These are phyloP conservation scores for Athene noctua DNA, from an alignment of 2,113 vertebrate species.

Conservation along the genomic window DNA sequence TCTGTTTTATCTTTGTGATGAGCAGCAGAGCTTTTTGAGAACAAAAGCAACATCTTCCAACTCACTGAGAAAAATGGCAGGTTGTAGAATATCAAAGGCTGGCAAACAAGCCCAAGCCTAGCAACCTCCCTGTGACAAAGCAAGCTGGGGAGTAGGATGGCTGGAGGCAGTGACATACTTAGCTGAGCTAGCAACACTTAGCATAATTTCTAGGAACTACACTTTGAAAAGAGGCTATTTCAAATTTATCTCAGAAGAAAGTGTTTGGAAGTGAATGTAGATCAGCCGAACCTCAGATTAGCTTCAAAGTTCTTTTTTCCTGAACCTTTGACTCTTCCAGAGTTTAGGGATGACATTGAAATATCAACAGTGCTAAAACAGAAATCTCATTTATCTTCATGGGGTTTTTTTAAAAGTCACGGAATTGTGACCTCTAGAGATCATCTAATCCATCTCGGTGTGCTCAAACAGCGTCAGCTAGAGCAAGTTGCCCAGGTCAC, in stretches of 20 bases:
- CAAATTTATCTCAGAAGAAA: neutral
- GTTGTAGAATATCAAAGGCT: slow-evolving; percentile 7
- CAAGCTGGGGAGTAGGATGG: neutral
- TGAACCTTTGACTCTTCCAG: neutral
- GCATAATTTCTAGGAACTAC: neutral
- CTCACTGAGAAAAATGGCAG: neutral
- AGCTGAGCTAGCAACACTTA: neutral
- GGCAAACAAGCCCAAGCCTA: neutral
- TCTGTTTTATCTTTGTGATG: neutral
- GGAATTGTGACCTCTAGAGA: neutral
- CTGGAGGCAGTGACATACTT: neutral
- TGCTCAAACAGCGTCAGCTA: neutral
- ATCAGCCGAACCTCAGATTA: neutral
- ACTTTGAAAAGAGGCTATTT: neutral
- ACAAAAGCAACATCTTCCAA: neutral
- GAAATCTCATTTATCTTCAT: neutral
- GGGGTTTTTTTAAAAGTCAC: neutral
- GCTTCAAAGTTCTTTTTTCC: neutral
- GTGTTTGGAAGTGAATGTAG: neutral
- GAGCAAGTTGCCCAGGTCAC: neutral
- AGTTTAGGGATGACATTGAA: neutral
- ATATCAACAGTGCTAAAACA: neutral
- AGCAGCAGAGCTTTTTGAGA: slow-evolving; percentile 1
- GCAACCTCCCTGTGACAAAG: neutral
- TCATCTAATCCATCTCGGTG: neutral